These are phyloP conservation scores for Tetanocera ferruginea DNA, from an alignment of 2,888 invertebrate species.

Conservation along the genomic window DNA sequence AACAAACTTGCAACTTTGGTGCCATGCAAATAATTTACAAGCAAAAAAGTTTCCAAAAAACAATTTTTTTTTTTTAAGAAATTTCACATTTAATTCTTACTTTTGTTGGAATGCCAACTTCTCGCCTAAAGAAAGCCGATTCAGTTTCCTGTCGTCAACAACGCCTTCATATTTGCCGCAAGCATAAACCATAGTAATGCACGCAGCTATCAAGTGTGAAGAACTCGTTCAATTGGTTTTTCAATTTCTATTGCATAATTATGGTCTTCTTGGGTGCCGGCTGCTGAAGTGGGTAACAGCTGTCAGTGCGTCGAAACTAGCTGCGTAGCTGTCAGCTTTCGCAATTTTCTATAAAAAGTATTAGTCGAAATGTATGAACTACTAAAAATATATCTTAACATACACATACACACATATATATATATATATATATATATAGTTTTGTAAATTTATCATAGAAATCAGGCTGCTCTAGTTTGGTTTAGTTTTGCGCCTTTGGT, in stretches of 20 bases:
- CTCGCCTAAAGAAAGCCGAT: neutral
- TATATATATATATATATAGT: neutral
- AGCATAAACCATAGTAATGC: neutral
- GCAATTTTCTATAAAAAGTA: neutral
- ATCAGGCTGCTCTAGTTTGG: constrained; percentile 21
- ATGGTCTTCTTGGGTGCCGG: constrained; percentile 3
- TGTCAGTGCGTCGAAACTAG: neutral
- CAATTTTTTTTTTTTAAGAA: neutral
- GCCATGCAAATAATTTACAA: too few species aligned
- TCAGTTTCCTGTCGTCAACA: too few species aligned
- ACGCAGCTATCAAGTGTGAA: neutral
- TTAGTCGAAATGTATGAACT: neutral
- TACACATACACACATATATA: too few species aligned
- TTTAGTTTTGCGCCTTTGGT: neutral
- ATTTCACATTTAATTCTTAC: neutral
- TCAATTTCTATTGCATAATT: constrained; percentile 37
- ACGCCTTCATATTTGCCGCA: neutral
- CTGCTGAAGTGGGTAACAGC: neutral
- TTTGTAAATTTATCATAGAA: neutral
- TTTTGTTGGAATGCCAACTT: neutral
- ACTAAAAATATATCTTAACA: neutral
- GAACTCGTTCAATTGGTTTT: constrained; percentile 40
- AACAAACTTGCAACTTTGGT: neutral
- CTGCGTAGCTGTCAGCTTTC: constrained; percentile 18
- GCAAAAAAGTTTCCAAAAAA: too few species aligned